A percentile compares a stretch with the other conserved stretches of the same genome.
Evolutionary conservation across 2,113 vertebrate species (phyloP).

Genomic region (Sardina pilchardus): DNA sequence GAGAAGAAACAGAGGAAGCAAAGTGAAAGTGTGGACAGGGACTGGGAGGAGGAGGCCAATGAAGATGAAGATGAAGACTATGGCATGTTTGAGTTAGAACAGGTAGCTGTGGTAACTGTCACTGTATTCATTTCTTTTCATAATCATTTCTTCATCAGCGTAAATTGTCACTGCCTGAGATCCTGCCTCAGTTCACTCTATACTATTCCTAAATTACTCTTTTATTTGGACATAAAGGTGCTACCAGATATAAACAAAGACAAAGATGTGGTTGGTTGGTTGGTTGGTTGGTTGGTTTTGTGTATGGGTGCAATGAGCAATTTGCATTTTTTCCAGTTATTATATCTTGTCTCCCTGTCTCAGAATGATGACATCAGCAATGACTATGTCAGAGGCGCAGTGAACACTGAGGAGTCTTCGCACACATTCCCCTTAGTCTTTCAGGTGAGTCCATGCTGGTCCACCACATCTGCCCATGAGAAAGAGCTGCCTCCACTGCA

Average conservation of each 20-base stretch:
- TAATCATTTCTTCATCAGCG: background rate
- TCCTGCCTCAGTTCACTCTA: background rate
- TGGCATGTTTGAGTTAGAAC: background rate
- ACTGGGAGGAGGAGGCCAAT: constrained; percentile 17
- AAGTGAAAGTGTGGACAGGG: background rate
- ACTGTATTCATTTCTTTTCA: background rate
- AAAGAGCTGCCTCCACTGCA: too few species aligned
- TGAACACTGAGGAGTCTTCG: constrained; percentile 7
- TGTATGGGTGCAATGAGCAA: background rate
- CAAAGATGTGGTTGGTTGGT: background rate
- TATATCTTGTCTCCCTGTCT: background rate
- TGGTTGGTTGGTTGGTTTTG: background rate
- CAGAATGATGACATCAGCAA: background rate
- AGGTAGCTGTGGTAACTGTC: background rate
- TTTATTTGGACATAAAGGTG: background rate
- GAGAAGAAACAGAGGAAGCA: background rate
- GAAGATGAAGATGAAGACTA: background rate
- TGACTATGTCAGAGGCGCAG: background rate
- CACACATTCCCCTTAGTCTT: constrained; percentile 24
- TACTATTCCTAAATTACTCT: background rate
- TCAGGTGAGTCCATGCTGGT: constrained; percentile 20
- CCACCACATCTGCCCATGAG: background rate
- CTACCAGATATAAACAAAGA: background rate
- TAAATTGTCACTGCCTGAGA: background rate
- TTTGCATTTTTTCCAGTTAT: background rate